Percentiles rank a stretch among this genome's conserved stretches.
Evolutionary conservation across 2,113 vertebrate species (phyloP).

Genomic region (Phylloscopus trochiloides): DNA sequence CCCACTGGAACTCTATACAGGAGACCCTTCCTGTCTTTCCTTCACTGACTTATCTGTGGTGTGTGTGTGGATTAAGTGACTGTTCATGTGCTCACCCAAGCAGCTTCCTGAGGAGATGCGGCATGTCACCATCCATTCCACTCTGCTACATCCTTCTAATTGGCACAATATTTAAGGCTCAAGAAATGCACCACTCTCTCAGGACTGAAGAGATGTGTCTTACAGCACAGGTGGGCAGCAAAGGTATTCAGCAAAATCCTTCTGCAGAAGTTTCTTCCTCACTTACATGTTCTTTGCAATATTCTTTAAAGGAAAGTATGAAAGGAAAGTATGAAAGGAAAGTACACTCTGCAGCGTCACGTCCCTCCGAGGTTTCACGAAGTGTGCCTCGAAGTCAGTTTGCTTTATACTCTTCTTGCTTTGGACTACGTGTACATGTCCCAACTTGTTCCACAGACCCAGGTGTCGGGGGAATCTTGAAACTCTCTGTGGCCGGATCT

Average conservation of each 20-base stretch:
- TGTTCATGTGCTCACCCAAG: neutral
- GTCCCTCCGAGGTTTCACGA: no score
- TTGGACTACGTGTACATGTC: no score
- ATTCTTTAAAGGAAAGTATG: neutral
- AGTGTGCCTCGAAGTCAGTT: no score
- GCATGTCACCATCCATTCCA: neutral
- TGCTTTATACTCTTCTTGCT: no score
- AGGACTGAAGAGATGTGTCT: neutral
- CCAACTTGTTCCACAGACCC: no score
- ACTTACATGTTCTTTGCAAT: neutral
- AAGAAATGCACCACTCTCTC: neutral
- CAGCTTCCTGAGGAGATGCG: neutral
- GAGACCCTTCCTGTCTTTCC: neutral
- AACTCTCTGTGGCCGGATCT: no score
- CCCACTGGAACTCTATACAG: neutral
- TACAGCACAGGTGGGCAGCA: neutral
- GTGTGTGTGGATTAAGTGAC: neutral
- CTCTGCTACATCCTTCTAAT: neutral
- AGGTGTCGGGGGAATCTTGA: no score
- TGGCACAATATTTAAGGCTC: neutral
- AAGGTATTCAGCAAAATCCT: neutral
- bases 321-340: neutral
- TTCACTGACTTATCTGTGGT: neutral
- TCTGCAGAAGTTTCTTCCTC: neutral
- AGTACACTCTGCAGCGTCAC: no score